Evolutionary conservation across 1,140 invertebrate species (phyloP).

Genomic region (Drosophila ercepeae): DNA sequence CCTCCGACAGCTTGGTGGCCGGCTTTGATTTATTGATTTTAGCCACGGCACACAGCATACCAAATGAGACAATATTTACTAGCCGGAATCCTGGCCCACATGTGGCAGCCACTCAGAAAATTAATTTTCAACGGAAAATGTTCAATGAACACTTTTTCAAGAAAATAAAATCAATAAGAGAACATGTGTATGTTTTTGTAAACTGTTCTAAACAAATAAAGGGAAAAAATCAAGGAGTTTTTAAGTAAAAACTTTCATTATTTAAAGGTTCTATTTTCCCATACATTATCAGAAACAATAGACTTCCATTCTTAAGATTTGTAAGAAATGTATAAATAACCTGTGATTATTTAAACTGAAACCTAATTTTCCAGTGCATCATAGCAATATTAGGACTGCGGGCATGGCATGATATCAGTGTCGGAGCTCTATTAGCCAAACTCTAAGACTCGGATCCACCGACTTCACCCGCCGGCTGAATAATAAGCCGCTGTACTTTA

Average conservation of each 20-base stretch:
- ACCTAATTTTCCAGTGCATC: constrained; percentile 2
- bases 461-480: constrained; percentile 29
- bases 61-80: constrained; percentile 78
- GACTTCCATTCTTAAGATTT: no score
- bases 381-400: not conserved
- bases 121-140: constrained; percentile 1
- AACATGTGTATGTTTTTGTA: not conserved
- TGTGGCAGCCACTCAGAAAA: constrained; percentile 39
- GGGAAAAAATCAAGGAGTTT: not conserved
- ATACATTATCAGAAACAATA: no score
- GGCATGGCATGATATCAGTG: constrained; percentile 23
- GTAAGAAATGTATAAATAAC: no score
- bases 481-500: constrained; percentile 72
- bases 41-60: constrained; percentile 67
- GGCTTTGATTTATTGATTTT: constrained; percentile 81
- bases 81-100: constrained; percentile 48
- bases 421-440: constrained; percentile 51
- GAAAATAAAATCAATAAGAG: not conserved
- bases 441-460: not conserved
- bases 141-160: not conserved
- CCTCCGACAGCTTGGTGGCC: constrained; percentile 25
- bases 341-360: no score
- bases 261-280: not conserved
- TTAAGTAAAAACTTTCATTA: not conserved
- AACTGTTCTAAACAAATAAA: not conserved